phyloP scores from a whole-genome alignment of 1,140 invertebrate genomes.

The Heterodera schachtii region DNA sequence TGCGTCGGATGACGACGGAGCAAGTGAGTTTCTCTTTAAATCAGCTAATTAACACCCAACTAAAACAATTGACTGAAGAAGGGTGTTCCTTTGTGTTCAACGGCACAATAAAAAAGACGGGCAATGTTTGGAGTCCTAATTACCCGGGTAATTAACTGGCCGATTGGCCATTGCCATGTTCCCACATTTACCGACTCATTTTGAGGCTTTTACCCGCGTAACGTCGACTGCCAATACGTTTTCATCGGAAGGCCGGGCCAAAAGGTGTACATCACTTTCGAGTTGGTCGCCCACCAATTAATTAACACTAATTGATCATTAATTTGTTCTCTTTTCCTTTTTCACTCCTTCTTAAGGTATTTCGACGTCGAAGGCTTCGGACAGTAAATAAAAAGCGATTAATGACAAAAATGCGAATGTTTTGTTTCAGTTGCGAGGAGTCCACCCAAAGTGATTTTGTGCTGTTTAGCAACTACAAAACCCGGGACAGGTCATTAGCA shows the following conservation, averaged over 20 bases:
- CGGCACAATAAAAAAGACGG: constrained; percentile 76
- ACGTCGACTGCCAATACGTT: constrained; percentile 91
- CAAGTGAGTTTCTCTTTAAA: not conserved
- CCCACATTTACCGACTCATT: not conserved
- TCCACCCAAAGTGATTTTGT: constrained; percentile 86
- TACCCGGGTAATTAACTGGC: constrained; percentile 73
- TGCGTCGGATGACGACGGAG: not conserved
- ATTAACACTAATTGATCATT: no score
- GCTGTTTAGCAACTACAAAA: constrained; percentile 89
- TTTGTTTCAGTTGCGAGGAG: constrained; percentile 76
- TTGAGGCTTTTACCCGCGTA: constrained; percentile 78
- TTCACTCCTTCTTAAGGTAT: constrained; percentile 66
- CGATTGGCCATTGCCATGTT: not conserved
- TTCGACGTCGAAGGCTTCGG: constrained; percentile 88
- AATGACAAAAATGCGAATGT: no score
- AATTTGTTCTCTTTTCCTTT: no score
- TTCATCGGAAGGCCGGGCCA: constrained; percentile 82
- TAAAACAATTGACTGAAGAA: constrained; percentile 22
- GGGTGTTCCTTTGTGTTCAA: constrained; percentile 70
- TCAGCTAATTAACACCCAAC: not conserved
- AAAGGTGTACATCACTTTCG: constrained; percentile 82
- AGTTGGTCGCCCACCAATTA: constrained; percentile 46
- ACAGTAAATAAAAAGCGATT: constrained; percentile 71
- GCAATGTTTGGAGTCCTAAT: constrained; percentile 86
- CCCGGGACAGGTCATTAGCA: constrained; percentile 71